Evolutionary conservation across 2,113 vertebrate species (phyloP).

Genomic region (Vimba vimba): DNA sequence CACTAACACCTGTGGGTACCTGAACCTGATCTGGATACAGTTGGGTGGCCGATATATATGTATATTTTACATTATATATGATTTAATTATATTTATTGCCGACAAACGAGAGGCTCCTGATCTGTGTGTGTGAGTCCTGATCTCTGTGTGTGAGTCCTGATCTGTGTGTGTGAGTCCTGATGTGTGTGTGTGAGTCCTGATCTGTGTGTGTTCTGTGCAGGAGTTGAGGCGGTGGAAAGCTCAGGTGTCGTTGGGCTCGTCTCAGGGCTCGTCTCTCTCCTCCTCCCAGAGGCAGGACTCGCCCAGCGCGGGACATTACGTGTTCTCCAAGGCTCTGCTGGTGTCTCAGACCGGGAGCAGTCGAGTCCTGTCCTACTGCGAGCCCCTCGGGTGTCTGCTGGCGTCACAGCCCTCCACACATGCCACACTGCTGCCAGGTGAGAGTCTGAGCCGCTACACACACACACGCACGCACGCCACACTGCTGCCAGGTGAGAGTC

Average conservation of each 20-base stretch:
- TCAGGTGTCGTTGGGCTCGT: conserved; percentile 60
- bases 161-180: too few species aligned
- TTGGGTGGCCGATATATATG: too few species aligned
- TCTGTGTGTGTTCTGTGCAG: conserved; percentile 67
- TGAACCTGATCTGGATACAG: too few species aligned
- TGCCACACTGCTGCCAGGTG: conserved; percentile 88
- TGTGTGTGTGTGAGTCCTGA: too few species aligned
- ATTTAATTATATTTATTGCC: neutral
- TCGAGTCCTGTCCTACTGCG: conserved; percentile 87
- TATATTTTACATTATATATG: too few species aligned
- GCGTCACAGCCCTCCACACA: conserved; percentile 92
- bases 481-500: too few species aligned
- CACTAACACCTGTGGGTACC: too few species aligned
- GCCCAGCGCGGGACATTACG: conserved; percentile 78
- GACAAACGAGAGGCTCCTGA: neutral
- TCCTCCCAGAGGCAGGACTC: conserved; percentile 72
- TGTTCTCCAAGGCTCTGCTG: conserved; percentile 82
- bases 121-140: too few species aligned
- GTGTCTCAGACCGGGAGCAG: conserved; percentile 87
- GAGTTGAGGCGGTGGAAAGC: conserved; percentile 82
- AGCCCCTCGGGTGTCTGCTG: conserved; percentile 85
- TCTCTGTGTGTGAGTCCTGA: too few species aligned
- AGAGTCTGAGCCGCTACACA: conserved; percentile 7
- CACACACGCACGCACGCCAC: too few species aligned
- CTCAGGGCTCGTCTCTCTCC: conserved; percentile 55